Evolutionary conservation across 2,797 vertebrate species (phyloP).

Genomic region (Tolypeutes matacus): DNA sequence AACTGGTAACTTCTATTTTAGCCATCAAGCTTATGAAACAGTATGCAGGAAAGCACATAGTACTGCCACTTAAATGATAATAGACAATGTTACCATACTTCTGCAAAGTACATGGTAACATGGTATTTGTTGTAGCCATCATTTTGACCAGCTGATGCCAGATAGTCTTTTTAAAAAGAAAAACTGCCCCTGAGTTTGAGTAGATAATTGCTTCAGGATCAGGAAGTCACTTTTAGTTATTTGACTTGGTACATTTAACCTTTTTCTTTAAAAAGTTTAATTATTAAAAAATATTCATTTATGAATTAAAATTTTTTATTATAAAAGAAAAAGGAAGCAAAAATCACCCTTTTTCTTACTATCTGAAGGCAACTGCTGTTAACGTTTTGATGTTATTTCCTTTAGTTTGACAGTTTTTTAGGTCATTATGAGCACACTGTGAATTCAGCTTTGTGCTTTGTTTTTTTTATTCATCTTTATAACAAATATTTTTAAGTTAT

Average conservation of each 20-base stretch:
- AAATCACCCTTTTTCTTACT: neutral
- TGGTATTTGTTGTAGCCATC: neutral
- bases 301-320: slow-evolving; percentile 7
- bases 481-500: neutral
- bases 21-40: neutral
- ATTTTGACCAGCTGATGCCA: neutral
- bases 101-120: neutral
- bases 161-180: neutral
- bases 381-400: slow-evolving; percentile 11
- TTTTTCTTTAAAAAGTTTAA: slow-evolving; percentile 32
- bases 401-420: neutral
- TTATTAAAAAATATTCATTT: slow-evolving; percentile 1
- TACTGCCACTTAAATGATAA: neutral
- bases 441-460: slow-evolving; percentile 28
- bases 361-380: neutral
- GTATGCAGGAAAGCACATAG: neutral
- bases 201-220: neutral
- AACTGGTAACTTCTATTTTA: neutral
- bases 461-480: neutral
- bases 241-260: neutral
- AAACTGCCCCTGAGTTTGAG: neutral
- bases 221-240: slow-evolving; percentile 11
- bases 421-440: neutral
- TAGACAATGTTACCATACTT: neutral
- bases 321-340: neutral